Evolutionary conservation across 1,140 invertebrate genomes (phyloP).

Genomic region (Ceratosolen fusciceps): DNA sequence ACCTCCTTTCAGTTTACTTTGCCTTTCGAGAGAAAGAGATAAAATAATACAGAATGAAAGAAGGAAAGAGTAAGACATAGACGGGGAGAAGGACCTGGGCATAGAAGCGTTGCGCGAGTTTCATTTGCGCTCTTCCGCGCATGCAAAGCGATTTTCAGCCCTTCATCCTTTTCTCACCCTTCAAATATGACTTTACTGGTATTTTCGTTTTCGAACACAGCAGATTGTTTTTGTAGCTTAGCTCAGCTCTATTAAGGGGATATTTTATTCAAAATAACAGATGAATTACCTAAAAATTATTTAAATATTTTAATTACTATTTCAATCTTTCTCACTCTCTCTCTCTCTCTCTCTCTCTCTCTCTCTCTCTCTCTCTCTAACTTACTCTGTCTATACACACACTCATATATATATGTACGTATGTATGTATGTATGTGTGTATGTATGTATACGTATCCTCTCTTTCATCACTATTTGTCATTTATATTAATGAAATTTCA

Average conservation of each 20-base stretch:
- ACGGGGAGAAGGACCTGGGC: constrained; percentile 1
- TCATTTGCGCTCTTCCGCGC: constrained; percentile 49
- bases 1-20: constrained; percentile 43
- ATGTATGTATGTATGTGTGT: no score
- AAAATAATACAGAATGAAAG: neutral
- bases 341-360: no score
- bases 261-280: constrained; percentile 10
- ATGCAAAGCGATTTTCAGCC: constrained; percentile 46
- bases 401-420: no score
- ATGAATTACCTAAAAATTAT: no score
- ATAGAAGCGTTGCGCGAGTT: constrained; percentile 40
- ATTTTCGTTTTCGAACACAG: constrained; percentile 12
- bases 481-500: no score
- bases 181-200: constrained; percentile 22
- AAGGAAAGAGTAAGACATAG: neutral
- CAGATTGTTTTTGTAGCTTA: constrained; percentile 7
- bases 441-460: no score
- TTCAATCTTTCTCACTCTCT: no score
- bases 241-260: neutral
- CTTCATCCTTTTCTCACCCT: constrained; percentile 23
- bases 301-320: no score
- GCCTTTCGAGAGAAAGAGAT: constrained; percentile 24
- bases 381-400: no score
- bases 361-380: no score
- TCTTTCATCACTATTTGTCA: no score